Evolutionary conservation across 2,888 invertebrate species (phyloP), one percentile per base, ranked within the genome.

Genomic region (Syrista parreyssii): DNA sequence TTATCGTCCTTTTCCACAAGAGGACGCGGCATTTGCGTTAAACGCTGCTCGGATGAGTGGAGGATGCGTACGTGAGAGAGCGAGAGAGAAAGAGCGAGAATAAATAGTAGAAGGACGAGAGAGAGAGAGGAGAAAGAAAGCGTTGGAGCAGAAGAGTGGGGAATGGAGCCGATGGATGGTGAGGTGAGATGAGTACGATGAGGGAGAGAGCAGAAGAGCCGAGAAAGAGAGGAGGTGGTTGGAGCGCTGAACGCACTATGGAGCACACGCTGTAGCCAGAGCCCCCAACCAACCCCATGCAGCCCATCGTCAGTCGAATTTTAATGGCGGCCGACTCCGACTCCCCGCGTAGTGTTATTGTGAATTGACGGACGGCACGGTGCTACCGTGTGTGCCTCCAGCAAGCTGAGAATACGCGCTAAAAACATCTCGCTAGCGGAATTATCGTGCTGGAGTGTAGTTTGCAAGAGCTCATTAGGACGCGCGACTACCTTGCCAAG

Each of bases 271-370:
- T 86, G 83, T 85, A 86, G 81, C 84, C 84, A 83, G 84, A 83
- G 84, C 83, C 85, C 84, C 83, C 84, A 82, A 86, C 82, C 83
- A 76, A 76, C 73, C 74, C 79, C 78, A 76, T 74, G 77, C 79
- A 75, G 73, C 76, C 78, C 82, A 75, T 80, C 79, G 84, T 84
- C 86, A 87, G 86, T 87, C 89, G 89, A 87, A 89, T 88, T 88
- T 90, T 89, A 90, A 89, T 89, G 89, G 89, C 90, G 89, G 88
- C 88, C 86, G 85, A 84, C 84, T 84, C 83, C 79, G 85, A 86
- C 83, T 88, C 83, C 79, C 85, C 86, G 86, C 85, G 86, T 86
- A 86, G 88, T 89, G 88, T 89, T 89, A 86, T 88, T 84, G 86
- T 87, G 84, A 88, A 86, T 85, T 85, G 86, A 88, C 85, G 79